phyloP scores from a whole-genome alignment of 2,797 vertebrate genomes.

The Erethizon dorsatum region DNA sequence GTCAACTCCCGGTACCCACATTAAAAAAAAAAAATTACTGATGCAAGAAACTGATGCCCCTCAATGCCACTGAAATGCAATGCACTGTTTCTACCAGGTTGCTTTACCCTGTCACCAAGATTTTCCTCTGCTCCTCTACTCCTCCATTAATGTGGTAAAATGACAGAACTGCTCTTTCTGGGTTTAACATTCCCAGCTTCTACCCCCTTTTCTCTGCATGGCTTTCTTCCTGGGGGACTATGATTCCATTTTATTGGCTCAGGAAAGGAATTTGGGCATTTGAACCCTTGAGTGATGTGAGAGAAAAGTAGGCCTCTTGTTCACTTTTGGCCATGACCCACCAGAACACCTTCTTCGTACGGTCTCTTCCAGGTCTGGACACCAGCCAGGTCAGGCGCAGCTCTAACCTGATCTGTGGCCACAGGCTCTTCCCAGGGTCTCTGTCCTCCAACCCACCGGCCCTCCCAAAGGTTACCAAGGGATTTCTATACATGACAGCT shows the following conservation, averaged over 20 bases:
- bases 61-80: not conserved
- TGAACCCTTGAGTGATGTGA: not conserved
- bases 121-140: not conserved
- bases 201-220: not conserved
- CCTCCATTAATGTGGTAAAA: accelerated
- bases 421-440: not conserved
- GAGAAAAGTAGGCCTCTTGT: not conserved
- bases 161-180: accelerated
- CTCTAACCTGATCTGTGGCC: not conserved
- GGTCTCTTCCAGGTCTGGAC: not conserved
- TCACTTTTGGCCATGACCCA: not conserved
- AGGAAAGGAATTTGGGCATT: not conserved
- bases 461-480: not conserved
- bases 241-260: not conserved
- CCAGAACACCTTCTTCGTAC: not conserved
- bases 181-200: not conserved
- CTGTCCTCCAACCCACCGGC: not conserved
- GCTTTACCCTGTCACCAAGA: not conserved
- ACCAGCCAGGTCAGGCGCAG: not conserved
- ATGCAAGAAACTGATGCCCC: not conserved
- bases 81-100: not conserved
- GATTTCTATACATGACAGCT: not conserved
- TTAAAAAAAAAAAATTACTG: too few relatives aligned
- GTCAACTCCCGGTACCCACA: too few relatives aligned
- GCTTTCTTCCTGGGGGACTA: not conserved